These are phyloP conservation scores for Globodera ellingtonae DNA, from an alignment of 1,140 invertebrate species.

Conservation along the genomic window DNA sequence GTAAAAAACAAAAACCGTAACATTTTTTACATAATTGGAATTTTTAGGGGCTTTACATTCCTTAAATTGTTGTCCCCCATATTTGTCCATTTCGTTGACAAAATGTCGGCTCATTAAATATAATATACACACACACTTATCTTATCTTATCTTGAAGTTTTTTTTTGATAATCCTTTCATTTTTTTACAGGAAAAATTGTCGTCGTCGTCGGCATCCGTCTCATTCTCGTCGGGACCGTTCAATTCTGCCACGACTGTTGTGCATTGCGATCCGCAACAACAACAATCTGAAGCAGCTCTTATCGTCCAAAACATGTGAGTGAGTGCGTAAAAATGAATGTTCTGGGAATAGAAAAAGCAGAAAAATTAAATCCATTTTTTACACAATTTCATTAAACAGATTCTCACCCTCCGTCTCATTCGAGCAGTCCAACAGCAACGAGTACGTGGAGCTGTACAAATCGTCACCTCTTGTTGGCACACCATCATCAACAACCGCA, in stretches of 20 bases:
- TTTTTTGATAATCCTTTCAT: neutral
- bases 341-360: too few relatives aligned
- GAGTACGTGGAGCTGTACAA: neutral
- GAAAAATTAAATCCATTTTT: too few relatives aligned
- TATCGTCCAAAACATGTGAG: neutral
- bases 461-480: neutral
- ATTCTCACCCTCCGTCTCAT: neutral
- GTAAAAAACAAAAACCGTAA: too few relatives aligned
- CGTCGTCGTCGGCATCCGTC: neutral
- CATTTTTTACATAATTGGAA: too few relatives aligned
- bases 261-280: neutral
- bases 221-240: neutral
- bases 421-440: neutral
- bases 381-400: neutral
- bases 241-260: neutral
- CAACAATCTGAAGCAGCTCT: neutral
- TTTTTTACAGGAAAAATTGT: neutral
- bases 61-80: too few relatives aligned
- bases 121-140: too few relatives aligned
- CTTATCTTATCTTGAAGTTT: neutral
- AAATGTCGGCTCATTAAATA: too few relatives aligned
- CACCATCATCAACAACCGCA: neutral
- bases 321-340: too few relatives aligned
- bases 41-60: too few relatives aligned
- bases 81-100: too few relatives aligned